A percentile compares a stretch with the other conserved stretches of the same genome.
Conservation (phyloP, 2,113 vertebrate genomes). For the Dryoscopus gambensis region DNA sequence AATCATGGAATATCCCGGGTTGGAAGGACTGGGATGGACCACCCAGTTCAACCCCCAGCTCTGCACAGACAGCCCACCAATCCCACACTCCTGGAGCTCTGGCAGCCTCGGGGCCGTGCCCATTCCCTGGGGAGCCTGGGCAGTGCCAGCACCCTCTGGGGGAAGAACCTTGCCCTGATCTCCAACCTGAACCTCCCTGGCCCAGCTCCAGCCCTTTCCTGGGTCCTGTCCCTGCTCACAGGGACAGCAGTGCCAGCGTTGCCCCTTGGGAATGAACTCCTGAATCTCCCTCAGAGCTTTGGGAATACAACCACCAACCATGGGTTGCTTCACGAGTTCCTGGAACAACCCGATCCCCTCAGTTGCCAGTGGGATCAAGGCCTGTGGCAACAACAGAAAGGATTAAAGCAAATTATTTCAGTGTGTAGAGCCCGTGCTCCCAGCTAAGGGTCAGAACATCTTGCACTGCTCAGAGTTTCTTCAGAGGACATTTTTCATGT, state of each 20-base stretch:
- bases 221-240: neutral
- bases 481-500: neutral
- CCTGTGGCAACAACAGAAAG: neutral
- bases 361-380: neutral
- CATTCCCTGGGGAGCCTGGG: neutral
- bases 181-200: neutral
- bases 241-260: neutral
- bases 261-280: neutral
- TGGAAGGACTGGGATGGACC: neutral
- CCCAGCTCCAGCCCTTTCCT: neutral
- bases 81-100: neutral
- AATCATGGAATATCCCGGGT: neutral
- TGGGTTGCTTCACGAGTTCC: neutral
- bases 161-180: neutral
- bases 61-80: neutral
- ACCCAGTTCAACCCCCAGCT: neutral
- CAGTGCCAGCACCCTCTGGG: neutral
- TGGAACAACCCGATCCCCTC: neutral
- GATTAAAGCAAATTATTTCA: neutral
- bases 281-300: neutral
- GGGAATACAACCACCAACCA: neutral
- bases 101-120: neutral
- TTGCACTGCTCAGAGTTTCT: neutral
- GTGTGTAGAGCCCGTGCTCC: neutral
- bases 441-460: neutral